These are phyloP conservation scores for Itoplectis maculator DNA, from an alignment of 2,888 invertebrate species.

Conservation along the genomic window DNA sequence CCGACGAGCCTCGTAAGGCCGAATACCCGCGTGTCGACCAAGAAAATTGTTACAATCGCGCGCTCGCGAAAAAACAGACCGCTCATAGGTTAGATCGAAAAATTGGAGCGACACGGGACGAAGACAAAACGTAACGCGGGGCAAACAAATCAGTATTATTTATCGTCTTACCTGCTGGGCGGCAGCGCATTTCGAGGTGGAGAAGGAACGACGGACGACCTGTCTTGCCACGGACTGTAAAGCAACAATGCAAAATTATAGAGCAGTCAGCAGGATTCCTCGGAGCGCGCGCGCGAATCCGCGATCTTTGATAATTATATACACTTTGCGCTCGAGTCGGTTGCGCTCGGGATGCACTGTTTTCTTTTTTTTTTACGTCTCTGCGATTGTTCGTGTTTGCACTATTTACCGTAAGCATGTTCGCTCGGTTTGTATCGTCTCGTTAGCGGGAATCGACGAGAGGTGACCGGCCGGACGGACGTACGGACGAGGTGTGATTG, in stretches of 20 bases:
- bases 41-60: no score
- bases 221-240: conserved; percentile 79
- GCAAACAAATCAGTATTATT: no score
- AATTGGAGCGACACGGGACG: background rate
- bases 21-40: no score
- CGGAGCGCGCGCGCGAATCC: conserved; percentile 26
- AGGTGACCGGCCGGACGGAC: conserved; percentile 41
- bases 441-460: conserved; percentile 27
- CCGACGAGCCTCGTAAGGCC: background rate
- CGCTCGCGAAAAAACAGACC: no score
- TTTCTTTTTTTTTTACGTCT: background rate
- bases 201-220: conserved; percentile 80
- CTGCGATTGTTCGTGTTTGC: conserved; percentile 18
- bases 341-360: background rate
- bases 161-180: conserved; percentile 81
- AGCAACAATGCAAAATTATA: conserved; percentile 40
- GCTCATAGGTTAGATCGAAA: background rate
- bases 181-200: conserved; percentile 81
- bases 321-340: background rate
- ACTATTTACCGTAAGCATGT: conserved; percentile 78
- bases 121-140: conserved; percentile 41
- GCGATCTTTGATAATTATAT: conserved; percentile 32
- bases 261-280: conserved; percentile 29
- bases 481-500: conserved; percentile 24
- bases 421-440: conserved; percentile 63